Percentiles rank a stretch among this genome's conserved stretches.
Evolutionary conservation across 1,140 invertebrate genomes (phyloP).

Genomic region (Anagrus nilaparvatae): DNA sequence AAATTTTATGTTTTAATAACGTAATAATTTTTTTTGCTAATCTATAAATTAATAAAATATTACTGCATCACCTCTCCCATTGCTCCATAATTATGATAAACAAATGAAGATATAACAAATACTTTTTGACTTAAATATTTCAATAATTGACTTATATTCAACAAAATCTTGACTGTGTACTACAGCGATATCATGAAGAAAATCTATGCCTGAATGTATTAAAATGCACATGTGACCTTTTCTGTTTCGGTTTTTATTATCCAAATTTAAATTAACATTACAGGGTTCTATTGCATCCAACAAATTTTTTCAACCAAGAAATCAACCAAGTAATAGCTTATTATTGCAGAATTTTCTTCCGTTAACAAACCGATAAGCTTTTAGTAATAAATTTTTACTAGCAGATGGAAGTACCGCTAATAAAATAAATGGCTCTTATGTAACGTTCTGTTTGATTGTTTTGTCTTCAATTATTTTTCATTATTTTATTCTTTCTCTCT

Average conservation of each 20-base stretch:
- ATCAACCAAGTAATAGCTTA: constrained; percentile 80
- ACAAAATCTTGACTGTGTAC: constrained; percentile 37
- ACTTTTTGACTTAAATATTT: constrained; percentile 59
- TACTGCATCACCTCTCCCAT: constrained; percentile 52
- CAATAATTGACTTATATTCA: constrained; percentile 47
- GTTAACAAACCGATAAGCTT: constrained; percentile 75
- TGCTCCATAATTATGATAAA: constrained; percentile 68
- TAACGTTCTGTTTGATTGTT: constrained; percentile 85
- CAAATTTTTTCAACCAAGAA: constrained; percentile 70
- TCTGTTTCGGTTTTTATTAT: constrained; percentile 66
- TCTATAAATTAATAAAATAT: constrained; percentile 4
- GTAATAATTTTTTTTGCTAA: too few species aligned
- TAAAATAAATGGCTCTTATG: constrained; percentile 85
- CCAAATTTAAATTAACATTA: constrained; percentile 53
- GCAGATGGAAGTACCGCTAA: constrained; percentile 86
- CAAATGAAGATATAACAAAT: constrained; percentile 69
- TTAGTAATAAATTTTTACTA: constrained; percentile 68
- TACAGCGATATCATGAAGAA: constrained; percentile 51
- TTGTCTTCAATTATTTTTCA: too few species aligned
- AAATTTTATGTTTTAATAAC: too few species aligned
- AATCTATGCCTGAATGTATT: constrained; percentile 49
- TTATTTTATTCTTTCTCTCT: too few species aligned
- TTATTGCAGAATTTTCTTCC: constrained; percentile 69
- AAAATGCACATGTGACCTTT: constrained; percentile 82
- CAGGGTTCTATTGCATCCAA: constrained; percentile 61